A percentile compares a stretch with the other conserved stretches of the same genome.
These are phyloP conservation scores for Parus major DNA, from an alignment of 2,113 vertebrate genomes.

Conservation along the genomic window DNA sequence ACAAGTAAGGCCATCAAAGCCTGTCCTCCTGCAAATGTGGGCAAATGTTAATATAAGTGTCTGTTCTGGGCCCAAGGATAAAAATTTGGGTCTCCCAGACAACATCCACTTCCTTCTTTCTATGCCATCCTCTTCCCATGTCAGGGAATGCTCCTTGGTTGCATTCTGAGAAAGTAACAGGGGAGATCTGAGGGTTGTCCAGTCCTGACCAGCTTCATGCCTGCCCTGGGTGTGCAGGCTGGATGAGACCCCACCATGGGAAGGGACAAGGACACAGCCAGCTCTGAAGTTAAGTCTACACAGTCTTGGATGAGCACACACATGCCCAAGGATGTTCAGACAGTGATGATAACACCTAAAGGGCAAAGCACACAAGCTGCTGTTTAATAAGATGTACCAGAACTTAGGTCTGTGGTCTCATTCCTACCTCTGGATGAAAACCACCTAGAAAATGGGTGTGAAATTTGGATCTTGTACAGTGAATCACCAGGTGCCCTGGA, in stretches of 20 bases:
- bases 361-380: background rate
- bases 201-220: background rate
- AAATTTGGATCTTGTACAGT: background rate
- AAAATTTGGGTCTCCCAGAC: background rate
- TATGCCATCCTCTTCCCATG: background rate
- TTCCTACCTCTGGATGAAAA: background rate
- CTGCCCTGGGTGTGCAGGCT: background rate
- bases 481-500: background rate
- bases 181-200: background rate
- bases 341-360: background rate
- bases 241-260: background rate
- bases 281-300: background rate
- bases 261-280: background rate
- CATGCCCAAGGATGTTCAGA: background rate
- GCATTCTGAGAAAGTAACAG: background rate
- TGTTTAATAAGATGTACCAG: background rate
- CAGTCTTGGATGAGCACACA: background rate
- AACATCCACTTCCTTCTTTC: background rate
- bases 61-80: background rate
- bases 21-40: background rate
- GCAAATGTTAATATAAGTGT: background rate
- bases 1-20: background rate
- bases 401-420: background rate
- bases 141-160: background rate
- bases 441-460: background rate